Conservation (phyloP, 2,888 invertebrate species). For the Stramonita haemastoma region DNA sequence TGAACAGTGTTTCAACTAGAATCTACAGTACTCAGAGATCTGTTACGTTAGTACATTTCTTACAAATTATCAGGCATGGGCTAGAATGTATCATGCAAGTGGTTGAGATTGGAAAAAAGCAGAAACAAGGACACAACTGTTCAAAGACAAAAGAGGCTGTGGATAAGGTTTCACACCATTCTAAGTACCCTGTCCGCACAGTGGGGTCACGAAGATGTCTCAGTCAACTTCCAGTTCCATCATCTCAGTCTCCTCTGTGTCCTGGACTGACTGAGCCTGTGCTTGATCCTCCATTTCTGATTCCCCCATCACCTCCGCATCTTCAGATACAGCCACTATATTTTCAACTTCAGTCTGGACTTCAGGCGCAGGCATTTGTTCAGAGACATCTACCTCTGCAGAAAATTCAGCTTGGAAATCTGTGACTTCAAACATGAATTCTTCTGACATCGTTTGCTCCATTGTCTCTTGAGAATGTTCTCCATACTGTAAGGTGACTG, state of each 20-base stretch:
- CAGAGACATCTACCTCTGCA: background rate
- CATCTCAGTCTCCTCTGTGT: constrained; percentile 3
- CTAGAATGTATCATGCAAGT: too few species aligned
- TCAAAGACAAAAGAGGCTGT: background rate
- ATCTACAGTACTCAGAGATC: too few species aligned
- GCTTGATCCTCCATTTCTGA: constrained; percentile 7
- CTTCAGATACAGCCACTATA: background rate
- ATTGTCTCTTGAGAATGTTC: too few species aligned
- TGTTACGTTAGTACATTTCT: too few species aligned
- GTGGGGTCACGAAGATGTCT: constrained; percentile 35
- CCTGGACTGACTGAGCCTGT: constrained; percentile 12
- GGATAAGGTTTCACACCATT: background rate
- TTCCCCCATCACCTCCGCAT: background rate
- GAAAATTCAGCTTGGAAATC: too few species aligned
- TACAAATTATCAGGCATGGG: too few species aligned
- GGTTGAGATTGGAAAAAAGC: too few species aligned
- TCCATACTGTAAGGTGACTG: too few species aligned
- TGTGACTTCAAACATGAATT: too few species aligned
- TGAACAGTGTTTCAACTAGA: too few species aligned
- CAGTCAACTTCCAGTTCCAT: constrained; percentile 34
- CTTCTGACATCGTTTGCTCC: too few species aligned
- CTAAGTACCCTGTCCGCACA: constrained; percentile 32
- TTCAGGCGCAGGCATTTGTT: background rate
- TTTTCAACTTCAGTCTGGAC: background rate
- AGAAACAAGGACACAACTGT: too few species aligned